phyloP scores from a whole-genome alignment of 2,888 invertebrate species.

The Augiades crinisus region DNA sequence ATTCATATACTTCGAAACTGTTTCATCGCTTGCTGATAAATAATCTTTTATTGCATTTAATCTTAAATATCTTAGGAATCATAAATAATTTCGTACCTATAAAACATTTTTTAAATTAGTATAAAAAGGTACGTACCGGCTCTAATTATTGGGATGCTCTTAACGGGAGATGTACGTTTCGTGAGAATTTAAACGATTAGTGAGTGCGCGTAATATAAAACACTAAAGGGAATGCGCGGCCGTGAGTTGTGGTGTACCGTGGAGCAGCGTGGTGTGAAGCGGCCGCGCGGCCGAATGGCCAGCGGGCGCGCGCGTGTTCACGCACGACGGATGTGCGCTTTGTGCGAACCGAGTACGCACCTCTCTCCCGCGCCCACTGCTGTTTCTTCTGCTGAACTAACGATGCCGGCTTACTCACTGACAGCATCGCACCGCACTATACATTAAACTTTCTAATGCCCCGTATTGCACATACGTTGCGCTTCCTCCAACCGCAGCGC shows the following conservation, averaged over 20 bases:
- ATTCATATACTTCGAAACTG: too few relatives aligned
- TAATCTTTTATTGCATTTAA: too few relatives aligned
- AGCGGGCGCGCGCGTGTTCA: constrained; percentile 31
- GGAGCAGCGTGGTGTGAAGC: constrained; percentile 36
- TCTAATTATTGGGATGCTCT: constrained; percentile 15
- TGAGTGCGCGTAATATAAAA: neutral
- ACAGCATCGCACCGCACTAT: constrained; percentile 73
- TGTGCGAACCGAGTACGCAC: constrained; percentile 73
- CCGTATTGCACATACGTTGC: constrained; percentile 70
- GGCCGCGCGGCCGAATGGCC: constrained; percentile 28
- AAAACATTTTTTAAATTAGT: neutral
- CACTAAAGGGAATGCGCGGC: constrained; percentile 42
- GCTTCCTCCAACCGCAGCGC: constrained; percentile 58
- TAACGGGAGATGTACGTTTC: constrained; percentile 15
- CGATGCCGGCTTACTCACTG: constrained; percentile 79
- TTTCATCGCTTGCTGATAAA: too few relatives aligned
- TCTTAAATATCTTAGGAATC: neutral
- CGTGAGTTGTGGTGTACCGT: constrained; percentile 52
- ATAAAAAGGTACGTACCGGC: constrained; percentile 28
- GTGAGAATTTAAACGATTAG: constrained; percentile 9
- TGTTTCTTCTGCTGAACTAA: constrained; percentile 93
- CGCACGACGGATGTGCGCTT: constrained; percentile 12
- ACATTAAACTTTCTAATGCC: constrained; percentile 77
- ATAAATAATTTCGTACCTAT: neutral
- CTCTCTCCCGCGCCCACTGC: constrained; percentile 97